Base-by-base conservation (phyloP, 2,888 invertebrate genomes). In the Syrphus vitripennis region DNA sequence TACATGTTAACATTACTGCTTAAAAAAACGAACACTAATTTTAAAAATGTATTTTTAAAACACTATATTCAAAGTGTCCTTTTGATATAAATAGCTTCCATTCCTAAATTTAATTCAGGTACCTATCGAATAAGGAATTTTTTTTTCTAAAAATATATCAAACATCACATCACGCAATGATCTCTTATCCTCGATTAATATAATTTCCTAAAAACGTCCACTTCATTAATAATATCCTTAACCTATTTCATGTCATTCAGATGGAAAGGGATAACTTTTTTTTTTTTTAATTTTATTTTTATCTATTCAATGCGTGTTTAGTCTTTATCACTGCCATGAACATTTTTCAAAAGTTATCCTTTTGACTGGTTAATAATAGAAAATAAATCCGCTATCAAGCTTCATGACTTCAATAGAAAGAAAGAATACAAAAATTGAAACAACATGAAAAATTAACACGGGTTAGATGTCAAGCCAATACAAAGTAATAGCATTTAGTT, bases 281-380 rank as follows among this genome's bases (percentile, higher is more conserved):
- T 45, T 21, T 21, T 19, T 21, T 29, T n/a, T 53, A 26, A 5
- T 37, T 59, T 37, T 37, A 16, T 29, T 31, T 45, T 45, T 67
- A 21, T 24, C 48, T 67, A 19, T 67, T 31, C 19, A 67, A 50
- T 67, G 67, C 34, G 29, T 48, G 48, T 48, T 40, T 16, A 24
- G 31, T 70, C 29, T 29, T 81, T 80, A 80, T 80, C 74, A 61
- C 16, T 53, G 40, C 4, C 34, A 16, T n/a, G 24, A 26, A 40
- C 57, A 81, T 75, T 75, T 75, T 67, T 53, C 72, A 72, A 67
- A 48, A 26, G 34, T 14, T 69, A 67, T 67, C 72, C 50, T 67
- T 71, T 50, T 24, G 72, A 72, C 72, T 72, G 63, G 53, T 61
- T 83, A 65, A 83, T 78, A 83, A 83, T 61, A 42, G 69, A 72